Evolutionary conservation across 2,888 invertebrate species (phyloP).

Genomic region (Hemithea aestivaria): DNA sequence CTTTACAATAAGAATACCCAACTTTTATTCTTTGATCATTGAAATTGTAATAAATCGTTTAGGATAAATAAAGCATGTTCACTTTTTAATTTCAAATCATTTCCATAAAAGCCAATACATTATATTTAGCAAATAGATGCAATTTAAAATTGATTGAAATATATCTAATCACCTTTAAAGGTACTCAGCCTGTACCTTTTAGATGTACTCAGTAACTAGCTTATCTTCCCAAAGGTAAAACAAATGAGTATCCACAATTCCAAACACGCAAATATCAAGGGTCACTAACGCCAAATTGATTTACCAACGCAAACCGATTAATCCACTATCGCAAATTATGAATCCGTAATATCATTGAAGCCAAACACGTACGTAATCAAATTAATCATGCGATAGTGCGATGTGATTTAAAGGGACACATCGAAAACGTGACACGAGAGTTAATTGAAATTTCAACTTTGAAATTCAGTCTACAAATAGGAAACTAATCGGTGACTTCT

Average conservation of each 20-base stretch:
- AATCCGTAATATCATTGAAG: slow-evolving; percentile 13
- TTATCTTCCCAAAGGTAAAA: background rate
- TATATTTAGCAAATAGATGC: too few relatives aligned
- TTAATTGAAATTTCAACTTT: slow-evolving; percentile 33
- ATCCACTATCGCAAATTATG: slow-evolving; percentile 13
- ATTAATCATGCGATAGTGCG: slow-evolving; percentile 63
- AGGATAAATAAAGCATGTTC: too few relatives aligned
- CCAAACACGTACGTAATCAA: slow-evolving; percentile 39
- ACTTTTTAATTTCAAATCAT: too few relatives aligned
- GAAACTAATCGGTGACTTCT: too few relatives aligned
- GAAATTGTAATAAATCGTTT: too few relatives aligned
- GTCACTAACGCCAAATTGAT: slow-evolving; percentile 13
- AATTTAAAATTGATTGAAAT: too few relatives aligned
- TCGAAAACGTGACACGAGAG: slow-evolving; percentile 45
- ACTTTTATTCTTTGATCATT: too few relatives aligned
- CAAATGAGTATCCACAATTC: slow-evolving; percentile 3
- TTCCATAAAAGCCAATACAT: too few relatives aligned
- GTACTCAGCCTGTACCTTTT: too few relatives aligned
- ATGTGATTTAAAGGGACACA: slow-evolving; percentile 56
- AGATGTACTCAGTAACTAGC: too few relatives aligned
- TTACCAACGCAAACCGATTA: slow-evolving; percentile 16
- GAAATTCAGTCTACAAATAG: slow-evolving; percentile 24
- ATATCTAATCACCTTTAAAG: too few relatives aligned
- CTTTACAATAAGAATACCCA: too few relatives aligned
- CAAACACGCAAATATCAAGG: slow-evolving; percentile 13